A percentile compares a stretch with the other conserved stretches of the same genome.
Conservation (phyloP, 2,888 invertebrate genomes). For the Odontomyia ornata region DNA sequence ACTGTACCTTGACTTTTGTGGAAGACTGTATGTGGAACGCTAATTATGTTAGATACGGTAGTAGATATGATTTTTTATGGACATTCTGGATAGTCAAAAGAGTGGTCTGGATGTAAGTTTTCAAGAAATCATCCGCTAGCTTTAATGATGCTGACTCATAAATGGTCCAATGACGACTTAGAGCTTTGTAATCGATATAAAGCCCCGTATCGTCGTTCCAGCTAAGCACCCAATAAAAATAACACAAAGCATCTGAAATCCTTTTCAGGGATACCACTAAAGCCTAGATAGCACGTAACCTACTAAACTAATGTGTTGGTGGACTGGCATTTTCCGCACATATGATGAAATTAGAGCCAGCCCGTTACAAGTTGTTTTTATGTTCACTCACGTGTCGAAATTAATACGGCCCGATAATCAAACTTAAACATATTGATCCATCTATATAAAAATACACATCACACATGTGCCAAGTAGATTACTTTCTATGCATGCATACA, state of each 20-base stretch:
- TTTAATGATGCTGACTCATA: not conserved
- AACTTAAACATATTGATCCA: not conserved
- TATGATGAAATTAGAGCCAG: not conserved
- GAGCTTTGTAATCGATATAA: too few species aligned
- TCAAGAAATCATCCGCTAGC: too few species aligned
- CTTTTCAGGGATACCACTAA: not conserved
- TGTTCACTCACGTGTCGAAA: slow-evolving; percentile 15
- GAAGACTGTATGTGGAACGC: too few species aligned
- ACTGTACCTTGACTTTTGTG: too few species aligned
- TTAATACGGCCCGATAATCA: not conserved
- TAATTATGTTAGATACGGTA: not conserved
- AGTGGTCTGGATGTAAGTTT: too few species aligned
- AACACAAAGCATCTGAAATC: not conserved
- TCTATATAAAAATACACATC: not conserved
- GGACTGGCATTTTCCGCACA: not conserved
- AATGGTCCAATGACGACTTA: not conserved
- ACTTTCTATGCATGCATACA: not conserved
- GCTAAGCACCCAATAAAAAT: not conserved
- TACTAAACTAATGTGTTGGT: not conserved
- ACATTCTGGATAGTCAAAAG: too few species aligned
- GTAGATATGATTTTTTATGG: not conserved
- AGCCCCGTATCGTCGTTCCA: not conserved
- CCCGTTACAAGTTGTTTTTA: not conserved
- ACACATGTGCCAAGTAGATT: not conserved
- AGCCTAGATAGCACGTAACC: not conserved